Base-by-base conservation (phyloP, 2,113 vertebrate genomes). In the Psittacula cyanocephala region DNA sequence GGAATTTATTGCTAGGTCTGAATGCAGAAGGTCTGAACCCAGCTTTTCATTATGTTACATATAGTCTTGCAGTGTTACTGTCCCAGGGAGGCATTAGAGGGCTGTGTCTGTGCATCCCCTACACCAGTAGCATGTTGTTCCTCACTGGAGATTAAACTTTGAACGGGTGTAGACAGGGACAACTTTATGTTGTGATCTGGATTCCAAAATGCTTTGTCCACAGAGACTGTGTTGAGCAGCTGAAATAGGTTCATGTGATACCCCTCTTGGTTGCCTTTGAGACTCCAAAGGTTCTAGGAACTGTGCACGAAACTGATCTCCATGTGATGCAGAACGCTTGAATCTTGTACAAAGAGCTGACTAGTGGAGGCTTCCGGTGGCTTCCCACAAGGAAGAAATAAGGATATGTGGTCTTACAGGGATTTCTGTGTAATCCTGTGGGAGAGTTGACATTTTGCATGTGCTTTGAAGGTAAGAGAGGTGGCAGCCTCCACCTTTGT, bases 1-100 rank as follows among this genome's bases (percentile, higher is more conserved):
- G 95, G 91, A 95, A 92, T 93, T 86, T 74, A 33, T 93, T 59
- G 41, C 57, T 22, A 41, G 53, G 2, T 80, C 67, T 82, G 78
- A 50, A 29, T 37, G 31, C 8, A 57, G 18, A 50, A 94, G 88
- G 33, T 46, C 80, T 91, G 88, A 72, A 22, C 33, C 9, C 60
- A 50, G 37, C 16, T 95, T 79, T 55, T 68, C n/a, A 4, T 47
- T 6, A 1, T 2, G 25, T 22, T 20, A 6, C 41, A 33, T 20
- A 20, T n/a, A 27, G n/a, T 44, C 47, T 65, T 35, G 41, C 41
- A 35, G n/a, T 5, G 39, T 2, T 75, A 23, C 63, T 24, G 1
- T 74, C 44, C 63, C 64, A 62, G 77, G 83, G 33, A 44, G 10
- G 2, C 10, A 17, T 28, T 11, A 27, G 33, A 46, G 57, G 33